Evolutionary conservation across 2,888 invertebrate species (phyloP).

Genomic region (Diarsia rubi): DNA sequence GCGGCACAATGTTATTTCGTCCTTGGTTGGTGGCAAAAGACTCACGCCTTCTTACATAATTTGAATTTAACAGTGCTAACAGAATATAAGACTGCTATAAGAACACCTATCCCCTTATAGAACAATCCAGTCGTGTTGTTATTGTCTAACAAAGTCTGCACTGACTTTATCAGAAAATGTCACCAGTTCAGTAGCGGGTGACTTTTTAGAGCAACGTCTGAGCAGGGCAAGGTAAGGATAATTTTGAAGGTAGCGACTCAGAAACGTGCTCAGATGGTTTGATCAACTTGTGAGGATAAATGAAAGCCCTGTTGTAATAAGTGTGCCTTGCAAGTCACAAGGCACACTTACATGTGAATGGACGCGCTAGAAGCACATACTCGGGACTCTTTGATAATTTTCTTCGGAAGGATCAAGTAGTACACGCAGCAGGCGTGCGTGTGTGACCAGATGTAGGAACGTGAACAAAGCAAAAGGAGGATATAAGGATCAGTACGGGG

Average conservation of each 20-base stretch:
- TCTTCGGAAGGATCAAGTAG: not conserved
- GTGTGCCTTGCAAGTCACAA: too few species aligned
- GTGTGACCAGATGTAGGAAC: not conserved
- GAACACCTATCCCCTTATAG: not conserved
- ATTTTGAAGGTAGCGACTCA: too few species aligned
- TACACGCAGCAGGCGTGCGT: not conserved
- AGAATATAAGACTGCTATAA: too few species aligned
- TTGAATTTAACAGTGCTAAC: too few species aligned
- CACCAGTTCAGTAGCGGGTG: not conserved
- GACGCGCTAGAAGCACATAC: not conserved
- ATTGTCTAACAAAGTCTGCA: too few species aligned
- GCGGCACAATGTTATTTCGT: too few species aligned
- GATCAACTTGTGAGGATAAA: not conserved
- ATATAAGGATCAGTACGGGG: not conserved
- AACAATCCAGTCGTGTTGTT: not conserved
- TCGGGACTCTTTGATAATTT: not conserved
- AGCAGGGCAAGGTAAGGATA: too few species aligned
- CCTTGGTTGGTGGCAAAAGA: not conserved
- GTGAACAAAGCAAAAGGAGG: not conserved
- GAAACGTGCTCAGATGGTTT: not conserved
- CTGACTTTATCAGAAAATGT: too few species aligned
- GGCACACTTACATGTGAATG: not conserved
- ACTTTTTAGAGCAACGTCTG: not conserved
- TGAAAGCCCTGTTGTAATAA: not conserved
- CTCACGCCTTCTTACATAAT: not conserved